phyloP scores from a whole-genome alignment of 2,113 vertebrate genomes.

The Muscicapa adusta region DNA sequence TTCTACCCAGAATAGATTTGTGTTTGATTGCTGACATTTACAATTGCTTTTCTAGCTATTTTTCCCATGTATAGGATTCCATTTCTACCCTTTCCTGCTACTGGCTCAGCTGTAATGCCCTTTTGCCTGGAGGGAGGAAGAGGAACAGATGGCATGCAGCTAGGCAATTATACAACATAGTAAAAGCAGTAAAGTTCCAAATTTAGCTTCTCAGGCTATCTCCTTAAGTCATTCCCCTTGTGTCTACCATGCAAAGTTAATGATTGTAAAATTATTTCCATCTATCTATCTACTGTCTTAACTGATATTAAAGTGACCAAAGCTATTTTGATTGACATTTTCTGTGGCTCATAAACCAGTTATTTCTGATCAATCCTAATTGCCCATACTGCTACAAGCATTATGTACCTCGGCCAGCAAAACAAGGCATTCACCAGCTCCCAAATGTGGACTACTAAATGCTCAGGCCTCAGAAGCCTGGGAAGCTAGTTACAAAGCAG shows the following conservation, averaged over 20 bases:
- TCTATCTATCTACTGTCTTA: background rate
- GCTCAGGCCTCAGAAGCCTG: background rate
- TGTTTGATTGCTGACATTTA: background rate
- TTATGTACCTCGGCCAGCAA: background rate
- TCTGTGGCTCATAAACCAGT: background rate
- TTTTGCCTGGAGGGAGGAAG: constrained; percentile 35
- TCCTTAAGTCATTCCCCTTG: constrained; percentile 14
- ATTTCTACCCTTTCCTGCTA: background rate
- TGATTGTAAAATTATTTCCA: background rate
- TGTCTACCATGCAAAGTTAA: background rate
- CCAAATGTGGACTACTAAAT: background rate
- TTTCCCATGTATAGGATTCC: background rate
- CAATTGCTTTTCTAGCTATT: constrained; percentile 9
- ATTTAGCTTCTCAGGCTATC: constrained; percentile 15
- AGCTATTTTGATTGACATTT: background rate
- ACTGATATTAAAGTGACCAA: background rate
- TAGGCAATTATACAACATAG: constrained; percentile 16
- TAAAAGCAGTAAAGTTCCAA: constrained; percentile 2
- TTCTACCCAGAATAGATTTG: background rate
- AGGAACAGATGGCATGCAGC: constrained; percentile 23
- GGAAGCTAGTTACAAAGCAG: background rate
- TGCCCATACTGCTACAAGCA: background rate
- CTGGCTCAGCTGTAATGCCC: background rate
- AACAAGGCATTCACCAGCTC: background rate
- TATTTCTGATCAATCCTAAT: background rate